A percentile compares a stretch with the other conserved stretches of the same genome.
Conservation (phyloP, 2,888 invertebrate genomes). For the Strigamia crassipes region DNA sequence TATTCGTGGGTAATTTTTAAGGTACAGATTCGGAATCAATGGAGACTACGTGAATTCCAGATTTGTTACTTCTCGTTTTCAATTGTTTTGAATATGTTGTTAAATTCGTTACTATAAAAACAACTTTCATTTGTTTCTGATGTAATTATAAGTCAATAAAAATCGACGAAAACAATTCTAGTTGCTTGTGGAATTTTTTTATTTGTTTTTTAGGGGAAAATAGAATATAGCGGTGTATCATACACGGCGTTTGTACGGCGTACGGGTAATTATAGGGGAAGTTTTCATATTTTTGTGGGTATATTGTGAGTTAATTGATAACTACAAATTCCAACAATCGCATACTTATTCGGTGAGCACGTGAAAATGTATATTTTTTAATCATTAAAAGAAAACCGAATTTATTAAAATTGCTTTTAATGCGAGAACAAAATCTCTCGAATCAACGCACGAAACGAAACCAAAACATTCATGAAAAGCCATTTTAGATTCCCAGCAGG, state of each 20-base stretch:
- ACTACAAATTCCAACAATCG: too few relatives aligned
- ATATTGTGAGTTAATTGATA: too few relatives aligned
- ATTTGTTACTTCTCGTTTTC: background rate
- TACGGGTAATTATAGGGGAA: too few relatives aligned
- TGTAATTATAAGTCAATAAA: background rate
- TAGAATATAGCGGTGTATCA: too few relatives aligned
- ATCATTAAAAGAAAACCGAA: background rate
- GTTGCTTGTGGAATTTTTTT: too few relatives aligned
- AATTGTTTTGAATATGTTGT: background rate
- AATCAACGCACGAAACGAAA: too few relatives aligned
- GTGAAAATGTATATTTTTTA: background rate
- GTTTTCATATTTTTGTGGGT: too few relatives aligned
- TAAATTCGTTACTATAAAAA: background rate
- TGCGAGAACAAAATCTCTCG: background rate
- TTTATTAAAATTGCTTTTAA: too few relatives aligned
- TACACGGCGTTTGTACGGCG: too few relatives aligned
- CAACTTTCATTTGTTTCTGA: background rate
- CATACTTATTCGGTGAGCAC: too few relatives aligned
- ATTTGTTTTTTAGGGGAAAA: too few relatives aligned
- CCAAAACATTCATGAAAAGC: background rate
- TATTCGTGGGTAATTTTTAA: background rate
- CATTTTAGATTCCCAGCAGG: background rate
- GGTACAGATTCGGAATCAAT: background rate
- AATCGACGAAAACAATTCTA: background rate
- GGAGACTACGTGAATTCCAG: background rate